Percentiles rank a stretch among this genome's conserved stretches.
Evolutionary conservation across 2,888 invertebrate genomes (phyloP).

Genomic region (Thelaira solivaga): DNA sequence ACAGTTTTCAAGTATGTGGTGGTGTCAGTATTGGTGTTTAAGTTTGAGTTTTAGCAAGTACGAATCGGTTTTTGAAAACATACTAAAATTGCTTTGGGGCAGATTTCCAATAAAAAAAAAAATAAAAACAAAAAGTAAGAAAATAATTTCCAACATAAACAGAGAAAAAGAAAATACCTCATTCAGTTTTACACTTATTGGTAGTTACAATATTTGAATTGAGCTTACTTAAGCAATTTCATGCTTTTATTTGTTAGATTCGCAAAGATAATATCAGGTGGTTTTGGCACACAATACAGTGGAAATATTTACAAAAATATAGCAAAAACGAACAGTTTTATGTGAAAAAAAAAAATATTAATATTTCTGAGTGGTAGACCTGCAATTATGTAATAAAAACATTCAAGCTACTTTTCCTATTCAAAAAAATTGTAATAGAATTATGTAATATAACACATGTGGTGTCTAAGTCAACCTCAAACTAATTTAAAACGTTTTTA

Average conservation of each 20-base stretch:
- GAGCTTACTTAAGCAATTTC: slow-evolving; percentile 55
- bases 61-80: slow-evolving; percentile 53
- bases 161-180: not conserved
- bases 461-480: no score
- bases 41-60: slow-evolving; percentile 39
- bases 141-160: not conserved
- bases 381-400: no score
- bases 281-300: not conserved
- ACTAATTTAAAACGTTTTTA: no score
- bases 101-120: slow-evolving; percentile 18
- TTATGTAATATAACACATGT: no score
- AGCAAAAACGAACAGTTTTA: no score
- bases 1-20: not conserved
- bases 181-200: not conserved
- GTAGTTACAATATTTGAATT: slow-evolving; percentile 47
- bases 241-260: slow-evolving; percentile 28
- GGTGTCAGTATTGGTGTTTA: not conserved
- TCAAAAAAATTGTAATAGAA: no score
- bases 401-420: no score
- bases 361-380: no score
- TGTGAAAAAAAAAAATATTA: no score
- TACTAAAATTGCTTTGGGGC: slow-evolving; percentile 55
- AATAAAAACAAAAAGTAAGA: slow-evolving; percentile 5
- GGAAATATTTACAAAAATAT: no score
- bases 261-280: slow-evolving; percentile 10